Conservation (phyloP, 1,140 invertebrate species). For the Samia ricini region DNA sequence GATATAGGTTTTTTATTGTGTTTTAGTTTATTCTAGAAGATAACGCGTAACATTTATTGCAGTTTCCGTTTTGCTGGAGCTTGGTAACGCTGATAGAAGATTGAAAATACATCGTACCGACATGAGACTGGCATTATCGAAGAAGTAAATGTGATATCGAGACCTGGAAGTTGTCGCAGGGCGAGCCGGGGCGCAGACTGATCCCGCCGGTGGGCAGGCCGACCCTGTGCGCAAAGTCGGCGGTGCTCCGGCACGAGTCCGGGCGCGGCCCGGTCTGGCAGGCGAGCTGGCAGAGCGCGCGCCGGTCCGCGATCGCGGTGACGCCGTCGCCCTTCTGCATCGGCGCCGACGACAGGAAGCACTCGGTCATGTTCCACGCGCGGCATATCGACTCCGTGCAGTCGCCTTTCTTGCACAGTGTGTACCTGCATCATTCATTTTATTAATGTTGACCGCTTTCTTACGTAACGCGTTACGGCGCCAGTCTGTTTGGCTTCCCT, state of each 20-base stretch:
- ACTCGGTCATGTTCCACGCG: slow-evolving; percentile 95
- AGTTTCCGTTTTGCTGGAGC: no score
- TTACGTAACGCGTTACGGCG: no score
- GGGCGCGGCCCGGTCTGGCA: slow-evolving; percentile 92
- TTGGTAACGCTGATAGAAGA: no score
- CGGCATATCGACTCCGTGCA: slow-evolving; percentile 97
- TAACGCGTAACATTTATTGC: no score
- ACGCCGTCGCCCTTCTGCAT: slow-evolving; percentile 80
- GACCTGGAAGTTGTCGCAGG: slow-evolving; percentile 98
- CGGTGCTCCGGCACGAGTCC: slow-evolving; percentile 90
- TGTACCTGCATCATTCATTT: slow-evolving; percentile 75
- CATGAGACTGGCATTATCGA: no score
- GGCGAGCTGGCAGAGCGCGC: slow-evolving; percentile 95
- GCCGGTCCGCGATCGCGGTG: slow-evolving; percentile 81
- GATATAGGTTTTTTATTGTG: no score
- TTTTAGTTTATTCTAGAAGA: no score
- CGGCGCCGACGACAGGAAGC: slow-evolving; percentile 95
- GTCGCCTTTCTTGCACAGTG: slow-evolving; percentile 95
- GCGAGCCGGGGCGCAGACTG: slow-evolving; percentile 94
- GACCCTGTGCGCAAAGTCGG: slow-evolving; percentile 86
- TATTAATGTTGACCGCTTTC: no score
- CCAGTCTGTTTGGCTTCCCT: no score
- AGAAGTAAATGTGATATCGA: no score
- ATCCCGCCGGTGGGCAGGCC: slow-evolving; percentile 91
- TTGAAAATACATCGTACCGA: no score